phyloP scores from a whole-genome alignment of 1,140 invertebrate genomes.

The Maniola jurtina region DNA sequence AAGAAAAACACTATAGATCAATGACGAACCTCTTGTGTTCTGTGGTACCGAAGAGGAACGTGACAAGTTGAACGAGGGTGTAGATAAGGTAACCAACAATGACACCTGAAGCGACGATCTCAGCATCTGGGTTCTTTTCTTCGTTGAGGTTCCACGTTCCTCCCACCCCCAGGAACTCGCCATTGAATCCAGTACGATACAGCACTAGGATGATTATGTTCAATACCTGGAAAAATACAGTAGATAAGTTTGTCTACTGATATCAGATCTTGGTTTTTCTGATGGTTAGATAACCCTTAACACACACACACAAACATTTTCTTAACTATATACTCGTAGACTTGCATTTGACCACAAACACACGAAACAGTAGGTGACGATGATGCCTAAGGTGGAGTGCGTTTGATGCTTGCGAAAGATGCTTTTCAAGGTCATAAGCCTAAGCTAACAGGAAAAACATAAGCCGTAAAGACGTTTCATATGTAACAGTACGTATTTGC shows the following conservation, averaged over 20 bases:
- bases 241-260: background rate
- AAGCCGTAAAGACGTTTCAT: too few species aligned
- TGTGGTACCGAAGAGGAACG: slow-evolving; percentile 85
- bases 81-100: slow-evolving; percentile 92
- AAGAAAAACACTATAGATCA: background rate
- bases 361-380: too few species aligned
- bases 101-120: slow-evolving; percentile 91
- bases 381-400: too few species aligned
- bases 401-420: too few species aligned
- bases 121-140: slow-evolving; percentile 90
- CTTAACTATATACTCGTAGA: too few species aligned
- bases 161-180: slow-evolving; percentile 89
- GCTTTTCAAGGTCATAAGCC: too few species aligned
- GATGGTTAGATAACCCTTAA: too few species aligned
- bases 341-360: too few species aligned
- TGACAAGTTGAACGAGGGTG: slow-evolving; percentile 84
- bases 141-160: slow-evolving; percentile 94
- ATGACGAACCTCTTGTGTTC: slow-evolving; percentile 83
- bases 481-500: too few species aligned
- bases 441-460: too few species aligned
- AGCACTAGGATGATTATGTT: slow-evolving; percentile 89
- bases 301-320: too few species aligned
- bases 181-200: slow-evolving; percentile 89
- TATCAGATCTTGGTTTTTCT: too few species aligned
- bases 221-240: slow-evolving; percentile 80